Evolutionary conservation across 64 coral and sea anemone species (phyloP).

Genomic region (Exaiptasia diaphana): DNA sequence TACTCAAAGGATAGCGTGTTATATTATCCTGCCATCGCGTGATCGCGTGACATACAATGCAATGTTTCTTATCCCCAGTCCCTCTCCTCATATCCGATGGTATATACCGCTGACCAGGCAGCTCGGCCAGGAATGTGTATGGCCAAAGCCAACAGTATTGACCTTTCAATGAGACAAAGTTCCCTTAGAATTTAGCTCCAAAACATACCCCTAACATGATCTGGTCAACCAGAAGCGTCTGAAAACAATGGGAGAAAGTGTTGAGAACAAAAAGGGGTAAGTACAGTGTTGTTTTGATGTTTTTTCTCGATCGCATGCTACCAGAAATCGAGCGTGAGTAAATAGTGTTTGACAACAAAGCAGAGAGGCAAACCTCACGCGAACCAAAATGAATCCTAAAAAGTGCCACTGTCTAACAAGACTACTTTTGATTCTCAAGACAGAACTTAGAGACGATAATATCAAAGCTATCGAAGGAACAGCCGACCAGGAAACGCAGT

Average conservation of each 20-base stretch:
- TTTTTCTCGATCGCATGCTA: constrained; percentile 23
- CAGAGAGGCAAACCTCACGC: constrained; percentile 24
- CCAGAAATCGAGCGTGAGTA: constrained; percentile 31
- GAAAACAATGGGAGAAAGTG: constrained; percentile 50
- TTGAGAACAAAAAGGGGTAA: constrained; percentile 59
- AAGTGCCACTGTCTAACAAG: neutral
- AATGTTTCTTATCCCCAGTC: constrained; percentile 34
- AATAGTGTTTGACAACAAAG: constrained; percentile 31
- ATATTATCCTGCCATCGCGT: neutral
- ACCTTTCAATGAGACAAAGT: constrained; percentile 67
- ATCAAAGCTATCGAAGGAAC: constrained; percentile 67
- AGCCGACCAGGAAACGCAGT: constrained; percentile 40
- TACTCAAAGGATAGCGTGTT: neutral
- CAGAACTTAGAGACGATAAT: constrained; percentile 69
- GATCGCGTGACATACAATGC: neutral
- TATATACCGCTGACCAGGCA: constrained; percentile 78
- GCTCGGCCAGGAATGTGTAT: constrained; percentile 69
- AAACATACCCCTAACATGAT: neutral
- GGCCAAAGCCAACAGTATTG: constrained; percentile 56
- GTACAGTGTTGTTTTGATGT: neutral
- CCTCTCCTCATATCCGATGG: neutral
- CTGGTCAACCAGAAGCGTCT: constrained; percentile 23
- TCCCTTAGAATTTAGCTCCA: constrained; percentile 10
- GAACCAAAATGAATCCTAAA: neutral
- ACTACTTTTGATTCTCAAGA: constrained; percentile 6